phyloP scores from a whole-genome alignment of 2,113 vertebrate genomes.

The Aphyosemion australe region DNA sequence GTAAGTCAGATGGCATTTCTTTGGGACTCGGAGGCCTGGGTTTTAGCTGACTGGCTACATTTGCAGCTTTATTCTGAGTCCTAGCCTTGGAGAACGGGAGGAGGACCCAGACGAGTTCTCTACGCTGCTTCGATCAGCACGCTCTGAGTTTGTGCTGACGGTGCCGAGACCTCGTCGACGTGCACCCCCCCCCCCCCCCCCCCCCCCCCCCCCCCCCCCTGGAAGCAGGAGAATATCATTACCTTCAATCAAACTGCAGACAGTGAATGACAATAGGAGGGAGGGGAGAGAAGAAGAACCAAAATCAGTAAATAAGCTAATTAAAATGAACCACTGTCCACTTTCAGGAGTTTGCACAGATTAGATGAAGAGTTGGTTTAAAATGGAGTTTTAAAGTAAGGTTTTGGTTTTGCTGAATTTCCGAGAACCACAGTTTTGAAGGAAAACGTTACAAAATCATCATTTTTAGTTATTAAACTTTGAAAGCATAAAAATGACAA shows the following conservation, averaged over 20 bases:
- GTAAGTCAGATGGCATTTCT: constrained; percentile 52
- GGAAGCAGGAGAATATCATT: constrained; percentile 64
- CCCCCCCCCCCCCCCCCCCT: constrained; percentile 23
- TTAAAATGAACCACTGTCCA: constrained; percentile 51
- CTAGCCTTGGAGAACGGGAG: constrained; percentile 35
- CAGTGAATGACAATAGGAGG: constrained; percentile 64
- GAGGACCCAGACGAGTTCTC: constrained; percentile 41
- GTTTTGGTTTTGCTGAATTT: no score
- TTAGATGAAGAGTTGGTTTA: no score
- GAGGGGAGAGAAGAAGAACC: constrained; percentile 6
- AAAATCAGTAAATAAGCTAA: constrained; percentile 33
- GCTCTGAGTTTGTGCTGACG: constrained; percentile 68
- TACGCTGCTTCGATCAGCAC: constrained; percentile 64
- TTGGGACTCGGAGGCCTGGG: constrained; percentile 5
- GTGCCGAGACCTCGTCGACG: constrained; percentile 46
- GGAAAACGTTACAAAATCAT: no score
- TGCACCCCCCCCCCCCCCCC: constrained; percentile 18
- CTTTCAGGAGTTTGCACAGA: background rate
- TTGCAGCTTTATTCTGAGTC: constrained; percentile 30
- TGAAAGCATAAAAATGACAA: no score
- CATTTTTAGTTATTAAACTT: no score
- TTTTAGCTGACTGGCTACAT: constrained; percentile 64
- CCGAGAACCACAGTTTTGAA: background rate
- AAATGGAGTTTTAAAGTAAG: constrained; percentile 10
- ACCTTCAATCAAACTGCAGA: constrained; percentile 60